phyloP scores from a whole-genome alignment of 1,140 invertebrate species.

The Doryteuthis pealeii region DNA sequence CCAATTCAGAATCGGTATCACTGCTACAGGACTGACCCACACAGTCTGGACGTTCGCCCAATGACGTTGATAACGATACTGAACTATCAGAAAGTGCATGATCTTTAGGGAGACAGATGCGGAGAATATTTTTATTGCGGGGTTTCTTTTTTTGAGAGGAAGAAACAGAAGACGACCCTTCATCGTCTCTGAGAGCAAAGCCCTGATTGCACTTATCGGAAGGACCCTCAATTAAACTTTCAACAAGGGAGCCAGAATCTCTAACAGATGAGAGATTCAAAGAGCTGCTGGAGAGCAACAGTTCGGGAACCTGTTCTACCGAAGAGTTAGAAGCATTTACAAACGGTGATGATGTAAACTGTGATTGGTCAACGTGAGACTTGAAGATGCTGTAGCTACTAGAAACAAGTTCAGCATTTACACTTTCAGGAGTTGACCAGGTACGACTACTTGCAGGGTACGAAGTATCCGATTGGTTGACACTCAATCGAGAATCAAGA shows the following conservation, averaged over 20 bases:
- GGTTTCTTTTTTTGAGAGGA: not conserved
- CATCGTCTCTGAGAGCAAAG: not conserved
- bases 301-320: not conserved
- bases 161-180: not conserved
- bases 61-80: not conserved
- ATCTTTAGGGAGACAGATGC: too few species aligned
- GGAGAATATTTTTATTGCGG: not conserved
- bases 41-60: not conserved
- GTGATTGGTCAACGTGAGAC: not conserved
- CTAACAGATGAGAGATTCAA: not conserved
- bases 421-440: not conserved
- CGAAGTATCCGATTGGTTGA: not conserved
- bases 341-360: slow-evolving; percentile 1
- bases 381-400: not conserved
- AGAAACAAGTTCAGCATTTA: not conserved
- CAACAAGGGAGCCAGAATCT: not conserved
- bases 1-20: not conserved
- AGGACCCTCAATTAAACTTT: not conserved
- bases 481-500: not conserved
- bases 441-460: not conserved
- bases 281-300: not conserved
- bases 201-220: not conserved
- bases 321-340: not conserved
- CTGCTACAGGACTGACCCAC: slow-evolving; percentile 3
- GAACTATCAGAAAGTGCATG: not conserved